Evolutionary conservation across 2,888 invertebrate genomes (phyloP).

Genomic region (Stenotaenia linearis): DNA sequence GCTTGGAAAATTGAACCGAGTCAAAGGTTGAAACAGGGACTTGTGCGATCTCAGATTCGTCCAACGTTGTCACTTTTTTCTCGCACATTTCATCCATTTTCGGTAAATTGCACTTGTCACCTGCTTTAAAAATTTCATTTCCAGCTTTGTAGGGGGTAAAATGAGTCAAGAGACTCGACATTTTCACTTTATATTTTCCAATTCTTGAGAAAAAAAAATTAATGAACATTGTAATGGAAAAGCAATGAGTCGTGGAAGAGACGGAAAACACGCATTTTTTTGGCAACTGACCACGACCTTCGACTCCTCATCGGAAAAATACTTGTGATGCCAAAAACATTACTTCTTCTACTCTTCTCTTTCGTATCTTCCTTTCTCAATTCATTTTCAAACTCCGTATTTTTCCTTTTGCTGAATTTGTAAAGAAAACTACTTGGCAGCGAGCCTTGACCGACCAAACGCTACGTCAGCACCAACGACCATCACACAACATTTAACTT

Average conservation of each 20-base stretch:
- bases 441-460: background rate
- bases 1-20: background rate
- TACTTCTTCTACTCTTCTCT: background rate
- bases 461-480: conserved; percentile 3
- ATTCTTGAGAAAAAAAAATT: background rate
- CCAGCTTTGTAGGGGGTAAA: background rate
- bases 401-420: conserved; percentile 1
- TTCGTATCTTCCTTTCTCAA: background rate
- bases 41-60: conserved; percentile 1
- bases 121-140: conserved; percentile 12
- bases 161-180: background rate
- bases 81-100: background rate
- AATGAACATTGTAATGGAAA: background rate
- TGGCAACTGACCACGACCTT: conserved; percentile 11
- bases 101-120: background rate
- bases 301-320: background rate
- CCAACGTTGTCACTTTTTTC: background rate
- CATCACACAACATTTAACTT: conserved; percentile 19
- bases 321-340: background rate
- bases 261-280: background rate
- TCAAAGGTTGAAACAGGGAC: background rate
- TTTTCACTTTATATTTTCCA: background rate
- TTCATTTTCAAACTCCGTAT: background rate
- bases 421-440: conserved; percentile 6
- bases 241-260: background rate